Percentiles rank a stretch among this genome's conserved stretches.
Conservation (phyloP, 2,113 vertebrate species). For the Herpetotheres cachinnans region DNA sequence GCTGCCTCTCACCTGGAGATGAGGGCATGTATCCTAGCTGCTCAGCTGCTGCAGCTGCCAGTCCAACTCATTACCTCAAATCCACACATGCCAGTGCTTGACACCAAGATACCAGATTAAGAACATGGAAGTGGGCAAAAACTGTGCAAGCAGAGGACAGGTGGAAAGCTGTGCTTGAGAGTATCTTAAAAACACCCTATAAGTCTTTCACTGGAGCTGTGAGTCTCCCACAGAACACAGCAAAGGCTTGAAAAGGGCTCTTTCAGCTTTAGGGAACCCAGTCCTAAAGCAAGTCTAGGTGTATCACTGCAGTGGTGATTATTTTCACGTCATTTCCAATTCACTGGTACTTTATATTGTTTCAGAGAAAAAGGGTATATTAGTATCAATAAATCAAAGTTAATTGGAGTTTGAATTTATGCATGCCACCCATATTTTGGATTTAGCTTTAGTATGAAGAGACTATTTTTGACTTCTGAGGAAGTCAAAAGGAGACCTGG, state of each 20-base stretch:
- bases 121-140: not conserved
- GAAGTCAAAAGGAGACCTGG: not conserved
- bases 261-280: not conserved
- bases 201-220: not conserved
- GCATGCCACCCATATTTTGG: not conserved
- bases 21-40: not conserved
- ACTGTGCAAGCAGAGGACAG: not conserved
- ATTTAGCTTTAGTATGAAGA: not conserved
- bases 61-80: not conserved
- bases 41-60: conserved; percentile 21
- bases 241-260: not conserved
- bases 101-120: not conserved
- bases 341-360: not conserved
- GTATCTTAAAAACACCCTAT: not conserved
- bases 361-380: not conserved
- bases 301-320: not conserved
- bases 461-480: not conserved
- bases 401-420: not conserved
- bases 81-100: not conserved
- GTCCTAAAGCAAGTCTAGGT: not conserved
- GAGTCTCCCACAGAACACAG: not conserved
- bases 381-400: not conserved
- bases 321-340: not conserved
- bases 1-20: conserved; percentile 39
- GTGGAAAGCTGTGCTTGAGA: not conserved